Conservation (phyloP, 30 jellyfish, hydroid and myxozoan species). For the Turritopsis rubra region DNA sequence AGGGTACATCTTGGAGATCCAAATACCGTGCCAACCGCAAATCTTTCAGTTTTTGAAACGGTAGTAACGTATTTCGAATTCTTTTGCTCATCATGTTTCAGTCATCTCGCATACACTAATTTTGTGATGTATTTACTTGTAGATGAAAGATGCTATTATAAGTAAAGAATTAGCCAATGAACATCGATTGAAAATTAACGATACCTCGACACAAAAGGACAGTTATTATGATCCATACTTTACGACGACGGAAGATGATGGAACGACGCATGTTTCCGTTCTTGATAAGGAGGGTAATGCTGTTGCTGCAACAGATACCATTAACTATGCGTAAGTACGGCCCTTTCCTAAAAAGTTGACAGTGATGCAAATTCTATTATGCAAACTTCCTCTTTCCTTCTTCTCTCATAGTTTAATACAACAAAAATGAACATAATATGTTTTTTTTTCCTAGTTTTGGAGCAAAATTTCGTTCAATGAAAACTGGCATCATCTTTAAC, state of each 20-base stretch:
- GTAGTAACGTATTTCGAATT: constrained; percentile 32
- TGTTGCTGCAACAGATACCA: constrained; percentile 45
- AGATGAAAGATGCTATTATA: constrained; percentile 13
- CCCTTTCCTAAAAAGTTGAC: not conserved
- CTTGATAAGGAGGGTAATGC: constrained; percentile 51
- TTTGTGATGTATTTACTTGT: not conserved
- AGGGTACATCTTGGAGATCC: constrained; percentile 88
- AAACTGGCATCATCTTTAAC: constrained; percentile 85
- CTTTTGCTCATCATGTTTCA: too few species aligned
- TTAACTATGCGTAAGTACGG: constrained; percentile 36
- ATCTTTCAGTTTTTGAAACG: constrained; percentile 35
- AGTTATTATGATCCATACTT: constrained; percentile 22
- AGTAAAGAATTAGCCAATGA: not conserved
- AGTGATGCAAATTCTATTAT: too few species aligned
- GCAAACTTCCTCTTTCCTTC: too few species aligned
- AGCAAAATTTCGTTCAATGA: constrained; percentile 86
- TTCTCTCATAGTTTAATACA: not conserved
- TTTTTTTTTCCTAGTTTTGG: constrained; percentile 60
- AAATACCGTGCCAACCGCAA: constrained; percentile 23
- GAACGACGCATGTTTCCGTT: constrained; percentile 57
- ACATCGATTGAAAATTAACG: constrained; percentile 30
- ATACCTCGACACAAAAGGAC: constrained; percentile 29
- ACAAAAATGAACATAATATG: too few species aligned
- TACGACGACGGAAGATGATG: constrained; percentile 34
- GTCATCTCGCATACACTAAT: too few species aligned